Base-by-base conservation (phyloP, 2,888 invertebrate genomes). In the Epistrophe grossulariae region DNA sequence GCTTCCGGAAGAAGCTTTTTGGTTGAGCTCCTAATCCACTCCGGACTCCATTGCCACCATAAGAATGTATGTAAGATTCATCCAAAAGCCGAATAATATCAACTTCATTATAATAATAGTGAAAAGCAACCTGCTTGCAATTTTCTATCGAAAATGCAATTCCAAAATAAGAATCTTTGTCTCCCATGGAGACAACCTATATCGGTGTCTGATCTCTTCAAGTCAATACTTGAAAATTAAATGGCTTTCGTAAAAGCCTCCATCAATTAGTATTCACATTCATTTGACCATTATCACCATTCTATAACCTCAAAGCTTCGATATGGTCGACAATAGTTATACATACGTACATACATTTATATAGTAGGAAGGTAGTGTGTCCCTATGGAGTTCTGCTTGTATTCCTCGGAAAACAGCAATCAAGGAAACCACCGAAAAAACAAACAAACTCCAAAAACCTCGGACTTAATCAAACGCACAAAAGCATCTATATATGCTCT, bases 381-480 rank as follows among this genome's bases (percentile, higher is more conserved):
- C 35, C 43, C 45, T 57, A 1, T n/a, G n/a, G 10, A 3, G 17
- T 17, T 64, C 43, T 74, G 50, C 64, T 64, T 64, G 38, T 45
- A 66, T 55, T 76, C 0, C 52, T 62, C 35, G 35, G 43, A 24
- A 45, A 72, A 80, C 71, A 64, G 50, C 74, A 70, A 74, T 81
- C 70, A 74, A 73, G 78, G 55, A 59, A 70, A 74, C 70, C 81
- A 85, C 73, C 17, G 77, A 74, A 78, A 74, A 74, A 81, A 68
- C 73, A 81, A 85, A 78, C 85, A 84, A 77, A 62, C 70, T 57
- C 62, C 17, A 35, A 71, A 79, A 71, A 64, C 60, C 81, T 79
- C 73, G 73, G 77, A 73, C 84, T 70, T 85, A 81, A 85, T 81
- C 81, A 81, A 78, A 85, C 85, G 70, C 72, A 73, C 73, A 73